Conservation (phyloP, 2,888 invertebrate species). For the Drosophila bunnanda region DNA sequence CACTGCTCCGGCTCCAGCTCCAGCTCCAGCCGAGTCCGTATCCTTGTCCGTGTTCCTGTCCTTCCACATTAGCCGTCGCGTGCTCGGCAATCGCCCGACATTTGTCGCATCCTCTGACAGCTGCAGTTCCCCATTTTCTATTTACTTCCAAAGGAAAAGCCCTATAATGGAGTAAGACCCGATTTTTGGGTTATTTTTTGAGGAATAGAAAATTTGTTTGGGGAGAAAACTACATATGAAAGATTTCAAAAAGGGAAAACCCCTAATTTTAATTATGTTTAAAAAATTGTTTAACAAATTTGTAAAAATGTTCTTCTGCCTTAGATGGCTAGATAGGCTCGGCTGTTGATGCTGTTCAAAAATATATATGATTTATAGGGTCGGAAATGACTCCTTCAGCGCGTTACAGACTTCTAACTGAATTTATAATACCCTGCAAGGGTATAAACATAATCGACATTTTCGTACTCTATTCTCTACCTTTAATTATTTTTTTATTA, state of each 20-base stretch:
- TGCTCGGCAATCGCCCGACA: conserved; percentile 40
- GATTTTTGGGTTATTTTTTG: neutral
- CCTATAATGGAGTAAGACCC: too few relatives aligned
- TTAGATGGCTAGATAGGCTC: too few relatives aligned
- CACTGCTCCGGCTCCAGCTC: neutral
- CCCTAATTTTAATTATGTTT: too few relatives aligned
- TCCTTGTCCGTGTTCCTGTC: conserved; percentile 22
- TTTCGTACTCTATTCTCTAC: too few relatives aligned
- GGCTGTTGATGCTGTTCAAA: too few relatives aligned
- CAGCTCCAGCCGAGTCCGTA: neutral
- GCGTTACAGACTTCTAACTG: too few relatives aligned
- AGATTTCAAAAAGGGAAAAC: neutral
- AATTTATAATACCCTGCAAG: too few relatives aligned
- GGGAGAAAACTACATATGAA: neutral
- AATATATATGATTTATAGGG: too few relatives aligned
- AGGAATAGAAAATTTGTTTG: neutral
- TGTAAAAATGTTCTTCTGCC: too few relatives aligned
- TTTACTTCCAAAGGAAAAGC: conserved; percentile 3
- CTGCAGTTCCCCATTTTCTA: conserved; percentile 12
- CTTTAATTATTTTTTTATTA: neutral
- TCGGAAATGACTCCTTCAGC: too few relatives aligned
- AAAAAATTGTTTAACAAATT: too few relatives aligned
- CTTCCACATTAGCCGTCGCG: conserved; percentile 41
- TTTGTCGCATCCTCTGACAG: conserved; percentile 44
- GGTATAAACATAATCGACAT: too few relatives aligned